A percentile compares a stretch with the other conserved stretches of the same genome.
Conservation (phyloP, 1,140 invertebrate species). For the Drosophila jambulina region DNA sequence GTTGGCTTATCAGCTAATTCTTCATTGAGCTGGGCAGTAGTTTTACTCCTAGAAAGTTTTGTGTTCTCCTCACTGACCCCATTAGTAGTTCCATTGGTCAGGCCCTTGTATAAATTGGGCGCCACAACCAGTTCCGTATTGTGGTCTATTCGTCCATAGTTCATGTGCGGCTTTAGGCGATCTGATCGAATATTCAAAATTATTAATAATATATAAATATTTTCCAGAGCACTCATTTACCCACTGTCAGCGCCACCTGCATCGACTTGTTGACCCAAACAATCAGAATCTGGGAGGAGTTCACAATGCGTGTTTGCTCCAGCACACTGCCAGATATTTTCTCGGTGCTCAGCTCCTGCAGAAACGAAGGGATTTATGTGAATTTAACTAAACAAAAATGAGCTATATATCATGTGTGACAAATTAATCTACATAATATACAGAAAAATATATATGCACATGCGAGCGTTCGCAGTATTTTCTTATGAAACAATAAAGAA, state of each 20-base stretch:
- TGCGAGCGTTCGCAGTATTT: not conserved
- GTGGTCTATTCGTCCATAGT: conserved; percentile 80
- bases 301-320: conserved; percentile 86
- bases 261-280: conserved; percentile 86
- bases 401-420: not conserved
- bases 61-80: conserved; percentile 17
- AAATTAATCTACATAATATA: not conserved
- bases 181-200: conserved; percentile 43
- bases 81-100: conserved; percentile 60
- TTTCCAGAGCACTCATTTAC: conserved; percentile 70
- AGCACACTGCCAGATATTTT: conserved; percentile 86
- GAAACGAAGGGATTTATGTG: not conserved
- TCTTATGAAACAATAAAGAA: not conserved
- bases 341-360: conserved; percentile 85
- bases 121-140: conserved; percentile 80
- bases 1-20: conserved; percentile 26
- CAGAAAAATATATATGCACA: not conserved
- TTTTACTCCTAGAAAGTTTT: conserved; percentile 68
- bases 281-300: conserved; percentile 85
- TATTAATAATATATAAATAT: not conserved
- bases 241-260: conserved; percentile 85
- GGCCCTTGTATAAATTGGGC: conserved; percentile 74
- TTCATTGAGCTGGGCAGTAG: conserved; percentile 61
- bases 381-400: not conserved
- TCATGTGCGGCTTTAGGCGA: conserved; percentile 73